These are phyloP conservation scores for Galemys pyrenaicus DNA, from an alignment of 2,113 vertebrate species.

Conservation along the genomic window DNA sequence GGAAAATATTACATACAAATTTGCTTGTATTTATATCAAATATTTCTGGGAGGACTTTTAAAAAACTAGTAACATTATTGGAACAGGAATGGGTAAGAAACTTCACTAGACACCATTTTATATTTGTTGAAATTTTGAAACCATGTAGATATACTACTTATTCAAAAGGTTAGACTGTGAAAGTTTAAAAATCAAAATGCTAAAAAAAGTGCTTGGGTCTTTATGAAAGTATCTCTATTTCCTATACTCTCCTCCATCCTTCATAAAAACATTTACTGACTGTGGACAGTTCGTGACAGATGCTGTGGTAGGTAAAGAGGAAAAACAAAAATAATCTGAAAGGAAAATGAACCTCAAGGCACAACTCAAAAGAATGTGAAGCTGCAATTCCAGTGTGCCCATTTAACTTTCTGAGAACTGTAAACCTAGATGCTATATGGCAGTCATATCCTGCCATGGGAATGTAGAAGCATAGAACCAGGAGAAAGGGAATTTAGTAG, in stretches of 20 bases:
- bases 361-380: not conserved
- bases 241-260: not conserved
- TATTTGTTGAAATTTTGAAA: not conserved
- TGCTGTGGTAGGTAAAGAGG: not conserved
- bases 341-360: not conserved
- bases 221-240: not conserved
- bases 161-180: not conserved
- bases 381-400: not conserved
- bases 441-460: not conserved
- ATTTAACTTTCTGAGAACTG: not conserved
- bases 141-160: not conserved
- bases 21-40: not conserved
- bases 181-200: constrained; percentile 6
- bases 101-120: not conserved
- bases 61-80: not conserved
- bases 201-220: not conserved
- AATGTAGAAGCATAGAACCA: not conserved
- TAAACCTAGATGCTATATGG: not conserved
- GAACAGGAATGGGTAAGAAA: not conserved
- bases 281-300: not conserved
- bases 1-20: not conserved
- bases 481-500: not conserved
- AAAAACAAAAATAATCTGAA: not conserved
- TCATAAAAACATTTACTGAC: not conserved
- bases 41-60: not conserved